Evolutionary conservation across 2,888 invertebrate species (phyloP), one percentile per base, ranked within the genome.

Genomic region (Leptura quadrifasciata): DNA sequence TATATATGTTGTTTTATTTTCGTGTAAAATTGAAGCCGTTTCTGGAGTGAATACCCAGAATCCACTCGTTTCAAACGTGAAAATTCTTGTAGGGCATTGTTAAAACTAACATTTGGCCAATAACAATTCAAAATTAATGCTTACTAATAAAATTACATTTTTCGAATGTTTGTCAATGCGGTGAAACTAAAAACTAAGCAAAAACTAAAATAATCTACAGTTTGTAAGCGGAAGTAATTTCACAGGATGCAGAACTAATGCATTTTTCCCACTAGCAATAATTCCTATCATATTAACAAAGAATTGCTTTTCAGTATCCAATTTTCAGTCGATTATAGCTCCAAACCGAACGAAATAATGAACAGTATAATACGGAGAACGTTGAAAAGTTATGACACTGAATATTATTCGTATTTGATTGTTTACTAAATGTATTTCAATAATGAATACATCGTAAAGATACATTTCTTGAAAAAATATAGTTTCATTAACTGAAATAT

Each of bases 181-280:
- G 61, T 63, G 18, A 15, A 63, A 39, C 63, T 39, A 63, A 63
- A 15, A 63, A 21, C 63, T 39, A 35, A 35, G 10, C 47, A 20
- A 63, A 47, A 63, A 63, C 63, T n/a, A n/a, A 39, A 63, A 63
- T 63, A 39, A 20, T 63, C 47, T 39, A 63, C 18, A 18, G 27
- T 35, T 20, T 15, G 8, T 4, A 63, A 20, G 47, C 63, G 20
- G 63, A 63, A 63, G 39, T 21, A 63, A 63, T 63, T 63, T 58
- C 47, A 21, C 18, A 39, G 39, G 39, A 20, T 63, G 15, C 35
- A 39, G 20, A 63, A 63, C 63, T 39, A 63, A 39, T 63, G 8
- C 21, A n/a, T 39, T 63, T 63, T 63, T 39, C 21, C 21, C 61
- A 31, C n/a, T n/a, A 60, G 27, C 35, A 20, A n/a, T 61, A 61